A percentile compares a stretch with the other conserved stretches of the same genome.
Conservation (phyloP, 92 coral and sea anemone genomes). For the Heteractis magnifica region DNA sequence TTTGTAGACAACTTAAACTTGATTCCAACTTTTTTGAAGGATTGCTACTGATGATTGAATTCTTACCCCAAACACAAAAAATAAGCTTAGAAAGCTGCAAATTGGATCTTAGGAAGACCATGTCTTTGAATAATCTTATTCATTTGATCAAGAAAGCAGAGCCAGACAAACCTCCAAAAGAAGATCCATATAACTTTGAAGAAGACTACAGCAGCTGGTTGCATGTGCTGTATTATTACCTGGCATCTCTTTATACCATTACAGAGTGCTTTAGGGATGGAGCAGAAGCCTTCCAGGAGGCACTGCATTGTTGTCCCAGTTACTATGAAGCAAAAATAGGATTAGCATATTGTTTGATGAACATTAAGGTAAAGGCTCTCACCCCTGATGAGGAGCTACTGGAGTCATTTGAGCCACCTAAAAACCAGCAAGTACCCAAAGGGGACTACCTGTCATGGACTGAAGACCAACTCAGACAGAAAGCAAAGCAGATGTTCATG, state of each 20-base stretch:
- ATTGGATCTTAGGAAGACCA: slow-evolving; percentile 27
- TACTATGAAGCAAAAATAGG: slow-evolving; percentile 66
- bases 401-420: neutral
- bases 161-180: slow-evolving; percentile 39
- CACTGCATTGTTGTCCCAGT: slow-evolving; percentile 49
- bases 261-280: slow-evolving; percentile 25
- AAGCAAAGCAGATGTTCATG: slow-evolving; percentile 27
- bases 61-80: neutral
- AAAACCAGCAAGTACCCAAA: slow-evolving; percentile 14
- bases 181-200: slow-evolving; percentile 44
- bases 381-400: neutral
- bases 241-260: slow-evolving; percentile 45
- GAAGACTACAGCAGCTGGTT: slow-evolving; percentile 68
- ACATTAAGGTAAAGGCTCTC: neutral
- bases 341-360: slow-evolving; percentile 36
- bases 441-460: slow-evolving; percentile 19
- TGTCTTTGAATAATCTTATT: slow-evolving; percentile 52
- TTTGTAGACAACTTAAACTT: neutral
- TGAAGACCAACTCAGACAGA: slow-evolving; percentile 19
- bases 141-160: slow-evolving; percentile 48
- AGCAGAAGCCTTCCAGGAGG: slow-evolving; percentile 70
- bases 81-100: neutral
- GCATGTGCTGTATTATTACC: slow-evolving; percentile 48
- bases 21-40: slow-evolving; percentile 63
- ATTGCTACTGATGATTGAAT: slow-evolving; percentile 28